These are phyloP conservation scores for Tromatobia lineatoria DNA, from an alignment of 2,888 invertebrate genomes.

Conservation along the genomic window DNA sequence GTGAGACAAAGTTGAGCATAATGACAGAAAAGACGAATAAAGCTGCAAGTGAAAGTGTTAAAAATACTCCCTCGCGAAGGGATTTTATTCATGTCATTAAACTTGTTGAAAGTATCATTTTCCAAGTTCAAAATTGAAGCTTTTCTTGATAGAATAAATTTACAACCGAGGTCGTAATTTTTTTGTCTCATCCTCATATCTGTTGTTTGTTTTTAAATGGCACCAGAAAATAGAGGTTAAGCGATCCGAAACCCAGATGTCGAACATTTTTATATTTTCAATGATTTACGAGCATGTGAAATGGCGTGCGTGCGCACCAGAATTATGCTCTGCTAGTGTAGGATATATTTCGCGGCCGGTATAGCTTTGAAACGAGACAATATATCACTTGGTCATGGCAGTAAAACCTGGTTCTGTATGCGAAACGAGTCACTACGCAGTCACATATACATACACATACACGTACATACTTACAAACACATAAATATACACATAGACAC, in stretches of 20 bases:
- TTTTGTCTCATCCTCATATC: neutral
- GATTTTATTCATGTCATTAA: too few relatives aligned
- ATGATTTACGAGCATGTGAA: constrained; percentile 42
- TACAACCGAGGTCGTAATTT: neutral
- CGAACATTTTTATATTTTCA: constrained; percentile 48
- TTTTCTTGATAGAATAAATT: neutral
- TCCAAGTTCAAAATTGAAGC: too few relatives aligned
- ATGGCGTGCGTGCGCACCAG: constrained; percentile 23
- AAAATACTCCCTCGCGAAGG: too few relatives aligned
- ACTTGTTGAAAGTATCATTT: too few relatives aligned
- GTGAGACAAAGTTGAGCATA: too few relatives aligned
- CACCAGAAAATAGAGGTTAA: neutral
- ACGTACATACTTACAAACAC: too few relatives aligned
- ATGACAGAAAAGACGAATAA: too few relatives aligned
- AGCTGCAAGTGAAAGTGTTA: too few relatives aligned
- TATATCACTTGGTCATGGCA: constrained; percentile 47
- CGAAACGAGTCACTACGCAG: constrained; percentile 18
- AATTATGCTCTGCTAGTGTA: constrained; percentile 26
- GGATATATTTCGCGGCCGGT: constrained; percentile 22
- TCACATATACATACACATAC: neutral
- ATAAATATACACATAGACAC: too few relatives aligned
- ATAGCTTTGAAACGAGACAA: constrained; percentile 45
- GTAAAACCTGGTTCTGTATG: constrained; percentile 44
- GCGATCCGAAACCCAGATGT: neutral
- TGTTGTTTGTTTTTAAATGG: neutral